Evolutionary conservation across 1,140 invertebrate species (phyloP), one percentile per base, ranked within the genome.

Genomic region (Drosophila setifemur): DNA sequence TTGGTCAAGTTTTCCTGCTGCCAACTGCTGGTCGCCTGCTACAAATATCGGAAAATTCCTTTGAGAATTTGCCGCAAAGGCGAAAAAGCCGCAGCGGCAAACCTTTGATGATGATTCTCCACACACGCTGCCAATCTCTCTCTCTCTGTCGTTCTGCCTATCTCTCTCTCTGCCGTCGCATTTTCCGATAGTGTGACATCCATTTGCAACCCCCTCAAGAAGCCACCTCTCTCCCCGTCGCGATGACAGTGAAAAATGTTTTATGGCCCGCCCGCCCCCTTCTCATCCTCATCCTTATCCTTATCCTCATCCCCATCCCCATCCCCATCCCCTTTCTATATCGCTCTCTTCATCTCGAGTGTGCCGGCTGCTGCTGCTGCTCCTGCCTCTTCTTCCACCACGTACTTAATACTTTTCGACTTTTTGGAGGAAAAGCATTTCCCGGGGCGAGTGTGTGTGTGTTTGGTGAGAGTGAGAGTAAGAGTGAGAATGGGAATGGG

Each of bases 61-160:
- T 89, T 89, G 87, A 89, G 87, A 87, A 89, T 89, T 89, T 73
- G 78, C 67, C 82, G 88, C 87, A 89, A 89, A 89, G 87, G 78
- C 77, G 69, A 68, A 78, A 79, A 78, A 42, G 73, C 77, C 81
- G 79, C 74, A 29, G 79, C 79, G 86, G 87, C 68, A 78, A 61
- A 82, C 87, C 87, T 89, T 89, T 89, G 87, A 89, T 89, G 87
- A 89, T 89, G 79, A 85, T 85, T 85, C 64, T 79, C 64, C 71
- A 77, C 79, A 73, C 69, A 57, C 49, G 40, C n/a, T n/a, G 26
- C 21, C n/a, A n/a, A 40, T 67, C 66, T 12, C 49, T 18, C 53
- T 50, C 25, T 19, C 57, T 61, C 69, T 49, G 7, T 12, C 58
- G 29, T 49, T 29, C 21, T 42, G 16, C 25, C 29, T 11, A 45